Evolutionary conservation across 35 echinoderm and acorn worm genomes (phyloP).

Genomic region (Ophioderma brevispina): DNA sequence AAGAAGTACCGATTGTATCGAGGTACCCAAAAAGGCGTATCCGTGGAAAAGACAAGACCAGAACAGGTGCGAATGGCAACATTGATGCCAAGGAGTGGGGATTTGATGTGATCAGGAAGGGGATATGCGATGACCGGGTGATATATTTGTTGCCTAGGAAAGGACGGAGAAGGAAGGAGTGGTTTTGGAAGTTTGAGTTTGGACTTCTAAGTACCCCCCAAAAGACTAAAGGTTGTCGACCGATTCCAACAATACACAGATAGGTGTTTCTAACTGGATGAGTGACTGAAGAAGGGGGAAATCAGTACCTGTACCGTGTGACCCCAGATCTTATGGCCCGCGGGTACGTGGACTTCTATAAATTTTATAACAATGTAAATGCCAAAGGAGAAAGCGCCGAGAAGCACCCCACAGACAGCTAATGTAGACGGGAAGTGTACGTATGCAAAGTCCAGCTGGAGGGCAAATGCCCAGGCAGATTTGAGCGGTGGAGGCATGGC

Average conservation of each 20-base stretch:
- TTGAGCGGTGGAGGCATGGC: conserved; percentile 3
- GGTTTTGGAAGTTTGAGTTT: conserved; percentile 95
- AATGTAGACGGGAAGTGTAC: conserved; percentile 91
- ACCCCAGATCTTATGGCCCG: conserved; percentile 59
- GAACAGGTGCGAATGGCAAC: conserved; percentile 40
- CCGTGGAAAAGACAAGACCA: conserved; percentile 32
- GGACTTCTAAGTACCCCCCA: conserved; percentile 62
- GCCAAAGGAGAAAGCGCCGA: conserved; percentile 86
- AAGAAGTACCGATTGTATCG: conserved; percentile 94
- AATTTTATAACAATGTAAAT: conserved; percentile 89
- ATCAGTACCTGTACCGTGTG: conserved; percentile 36
- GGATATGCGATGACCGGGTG: conserved; percentile 70
- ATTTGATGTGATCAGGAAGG: conserved; percentile 85
- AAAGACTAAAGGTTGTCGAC: conserved; percentile 52
- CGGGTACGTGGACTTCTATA: conserved; percentile 80
- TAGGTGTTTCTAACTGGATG: conserved; percentile 70
- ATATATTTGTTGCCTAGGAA: conserved; percentile 82
- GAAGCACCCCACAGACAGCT: conserved; percentile 48
- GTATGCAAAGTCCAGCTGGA: conserved; percentile 72
- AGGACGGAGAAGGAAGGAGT: conserved; percentile 91
- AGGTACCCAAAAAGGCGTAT: conserved; percentile 72
- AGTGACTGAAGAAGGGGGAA: conserved; percentile 60
- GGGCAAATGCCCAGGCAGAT: conserved; percentile 32
- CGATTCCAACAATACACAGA: conserved; percentile 81
- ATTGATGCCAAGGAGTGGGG: conserved; percentile 29